Evolutionary conservation across 2,113 vertebrate species (phyloP).

Genomic region (Grammomys surdaster): DNA sequence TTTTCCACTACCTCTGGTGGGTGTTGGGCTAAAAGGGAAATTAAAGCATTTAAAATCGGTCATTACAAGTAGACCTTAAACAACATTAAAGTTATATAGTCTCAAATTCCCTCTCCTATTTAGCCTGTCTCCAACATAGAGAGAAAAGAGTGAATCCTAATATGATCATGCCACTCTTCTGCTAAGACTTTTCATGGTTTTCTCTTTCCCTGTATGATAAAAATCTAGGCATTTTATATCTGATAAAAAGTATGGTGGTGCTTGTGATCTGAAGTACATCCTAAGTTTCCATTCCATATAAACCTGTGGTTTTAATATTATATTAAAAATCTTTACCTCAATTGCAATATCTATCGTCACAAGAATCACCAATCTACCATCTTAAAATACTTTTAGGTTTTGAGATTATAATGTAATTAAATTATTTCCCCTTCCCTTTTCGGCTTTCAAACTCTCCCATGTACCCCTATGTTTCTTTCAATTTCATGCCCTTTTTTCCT

Average conservation of each 20-base stretch:
- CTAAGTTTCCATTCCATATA: neutral
- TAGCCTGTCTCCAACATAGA: neutral
- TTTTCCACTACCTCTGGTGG: too few species aligned
- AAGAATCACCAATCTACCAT: neutral
- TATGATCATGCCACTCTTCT: neutral
- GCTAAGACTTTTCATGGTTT: neutral
- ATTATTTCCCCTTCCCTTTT: neutral
- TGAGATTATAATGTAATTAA: neutral
- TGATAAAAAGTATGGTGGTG: neutral
- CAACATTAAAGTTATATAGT: neutral
- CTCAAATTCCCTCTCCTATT: neutral
- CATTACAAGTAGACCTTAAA: too few species aligned
- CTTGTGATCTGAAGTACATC: neutral
- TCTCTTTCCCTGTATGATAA: neutral
- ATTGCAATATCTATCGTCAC: neutral
- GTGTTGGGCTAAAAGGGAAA: too few species aligned
- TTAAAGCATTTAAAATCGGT: too few species aligned
- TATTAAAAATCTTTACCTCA: neutral
- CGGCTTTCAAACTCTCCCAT: neutral
- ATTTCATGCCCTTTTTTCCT: neutral
- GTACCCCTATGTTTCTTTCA: neutral
- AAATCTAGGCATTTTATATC: neutral
- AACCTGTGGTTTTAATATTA: neutral
- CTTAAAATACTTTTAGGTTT: neutral
- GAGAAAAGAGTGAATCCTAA: neutral